Conservation (phyloP, 2,797 vertebrate species). For the Phrynocephalus vlangalii region DNA sequence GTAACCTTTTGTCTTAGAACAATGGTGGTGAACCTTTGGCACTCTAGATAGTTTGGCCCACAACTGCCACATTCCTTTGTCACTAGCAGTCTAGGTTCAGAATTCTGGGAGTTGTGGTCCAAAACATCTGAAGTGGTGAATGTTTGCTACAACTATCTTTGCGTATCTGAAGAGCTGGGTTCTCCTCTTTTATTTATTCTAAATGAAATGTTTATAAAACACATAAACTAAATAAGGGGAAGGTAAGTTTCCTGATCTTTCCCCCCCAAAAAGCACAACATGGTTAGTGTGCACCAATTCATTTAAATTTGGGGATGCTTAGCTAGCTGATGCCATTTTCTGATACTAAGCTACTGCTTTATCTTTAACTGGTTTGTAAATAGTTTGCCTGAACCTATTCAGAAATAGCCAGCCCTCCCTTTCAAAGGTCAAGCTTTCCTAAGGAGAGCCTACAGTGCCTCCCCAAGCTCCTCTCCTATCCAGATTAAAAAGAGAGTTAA, state of each 20-base stretch:
- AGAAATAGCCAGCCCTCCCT: constrained; percentile 9
- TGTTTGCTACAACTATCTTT: too few species aligned
- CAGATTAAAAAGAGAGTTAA: not conserved
- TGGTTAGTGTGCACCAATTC: not conserved
- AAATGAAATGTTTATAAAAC: not conserved
- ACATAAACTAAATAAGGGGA: constrained; percentile 14
- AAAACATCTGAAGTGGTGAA: not conserved
- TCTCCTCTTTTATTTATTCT: constrained; percentile 13
- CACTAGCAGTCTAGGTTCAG: too few species aligned
- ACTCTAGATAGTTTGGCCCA: too few species aligned
- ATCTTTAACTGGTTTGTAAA: not conserved
- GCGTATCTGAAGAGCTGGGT: not conserved
- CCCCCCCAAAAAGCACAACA: not conserved
- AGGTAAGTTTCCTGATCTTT: not conserved
- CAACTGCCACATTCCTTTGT: too few species aligned
- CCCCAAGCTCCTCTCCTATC: too few species aligned
- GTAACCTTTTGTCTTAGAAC: not conserved
- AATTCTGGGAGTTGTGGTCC: too few species aligned
- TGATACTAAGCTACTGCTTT: constrained; percentile 11
- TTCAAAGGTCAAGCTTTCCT: not conserved
- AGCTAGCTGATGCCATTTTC: not conserved
- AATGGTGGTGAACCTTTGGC: not conserved
- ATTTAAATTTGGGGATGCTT: not conserved
- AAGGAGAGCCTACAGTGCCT: too few species aligned
- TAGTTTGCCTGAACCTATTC: not conserved